A percentile compares a stretch with the other conserved stretches of the same genome.
Evolutionary conservation across 2,113 vertebrate genomes (phyloP).

Genomic region (Nyctibius bracteatus): DNA sequence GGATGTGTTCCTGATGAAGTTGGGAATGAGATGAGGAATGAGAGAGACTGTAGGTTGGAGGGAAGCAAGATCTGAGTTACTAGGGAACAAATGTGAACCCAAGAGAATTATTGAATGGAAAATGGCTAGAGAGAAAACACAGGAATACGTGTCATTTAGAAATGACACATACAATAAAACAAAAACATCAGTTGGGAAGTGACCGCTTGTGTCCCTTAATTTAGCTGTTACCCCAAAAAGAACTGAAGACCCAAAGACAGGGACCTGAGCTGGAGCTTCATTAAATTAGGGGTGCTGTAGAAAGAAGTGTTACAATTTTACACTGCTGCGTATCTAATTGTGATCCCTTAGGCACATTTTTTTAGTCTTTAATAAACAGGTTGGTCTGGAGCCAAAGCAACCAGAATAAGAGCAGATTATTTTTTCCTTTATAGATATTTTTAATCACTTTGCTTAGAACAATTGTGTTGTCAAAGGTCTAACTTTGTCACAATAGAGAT

Average conservation of each 20-base stretch:
- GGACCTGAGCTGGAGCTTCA: background rate
- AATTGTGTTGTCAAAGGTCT: background rate
- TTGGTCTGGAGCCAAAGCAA: background rate
- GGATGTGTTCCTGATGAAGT: background rate
- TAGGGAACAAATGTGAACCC: background rate
- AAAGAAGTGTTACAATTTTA: background rate
- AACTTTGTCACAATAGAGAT: background rate
- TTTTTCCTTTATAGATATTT: background rate
- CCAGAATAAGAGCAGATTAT: background rate
- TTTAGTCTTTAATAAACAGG: background rate
- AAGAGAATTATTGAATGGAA: background rate
- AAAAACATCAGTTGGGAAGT: background rate
- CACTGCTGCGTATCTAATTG: background rate
- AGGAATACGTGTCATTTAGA: background rate
- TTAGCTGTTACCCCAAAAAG: background rate
- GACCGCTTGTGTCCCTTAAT: background rate
- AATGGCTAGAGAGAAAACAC: background rate
- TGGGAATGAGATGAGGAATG: background rate
- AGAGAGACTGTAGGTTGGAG: background rate
- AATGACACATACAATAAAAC: background rate
- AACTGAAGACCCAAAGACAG: background rate
- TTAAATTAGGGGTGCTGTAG: background rate
- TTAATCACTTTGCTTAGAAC: background rate
- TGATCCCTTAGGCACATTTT: background rate
- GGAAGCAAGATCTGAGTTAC: background rate